Conservation (phyloP, 2,113 vertebrate species). For the Dicentrarchus labrax region DNA sequence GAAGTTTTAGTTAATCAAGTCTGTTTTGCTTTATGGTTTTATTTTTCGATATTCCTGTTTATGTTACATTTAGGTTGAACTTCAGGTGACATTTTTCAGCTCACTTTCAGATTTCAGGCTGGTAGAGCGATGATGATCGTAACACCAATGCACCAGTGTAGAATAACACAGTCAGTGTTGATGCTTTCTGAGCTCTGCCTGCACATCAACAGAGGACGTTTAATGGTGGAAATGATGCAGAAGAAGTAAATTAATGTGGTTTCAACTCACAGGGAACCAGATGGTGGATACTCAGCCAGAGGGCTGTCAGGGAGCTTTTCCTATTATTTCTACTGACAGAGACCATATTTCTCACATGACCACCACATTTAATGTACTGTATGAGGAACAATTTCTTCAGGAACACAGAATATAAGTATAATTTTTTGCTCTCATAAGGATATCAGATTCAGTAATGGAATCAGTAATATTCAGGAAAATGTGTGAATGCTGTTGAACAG, state of each 20-base stretch:
- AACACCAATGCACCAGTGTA: conserved; percentile 13
- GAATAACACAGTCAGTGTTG: background rate
- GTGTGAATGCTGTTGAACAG: background rate
- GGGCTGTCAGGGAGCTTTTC: conserved; percentile 14
- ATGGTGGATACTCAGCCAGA: conserved; percentile 41
- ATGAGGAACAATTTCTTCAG: background rate
- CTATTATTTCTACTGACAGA: conserved; percentile 7
- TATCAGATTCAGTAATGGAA: background rate
- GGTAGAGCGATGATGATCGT: background rate
- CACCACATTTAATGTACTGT: background rate
- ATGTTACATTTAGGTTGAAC: background rate
- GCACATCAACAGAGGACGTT: conserved; percentile 15
- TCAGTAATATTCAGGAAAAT: background rate
- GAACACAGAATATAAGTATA: background rate
- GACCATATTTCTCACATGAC: conserved; percentile 14
- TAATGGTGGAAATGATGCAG: conserved; percentile 55
- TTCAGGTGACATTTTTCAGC: background rate
- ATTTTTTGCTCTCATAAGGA: background rate
- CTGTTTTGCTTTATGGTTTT: background rate
- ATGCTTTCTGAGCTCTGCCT: conserved; percentile 17
- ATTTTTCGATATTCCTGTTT: background rate
- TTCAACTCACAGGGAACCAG: conserved; percentile 52
- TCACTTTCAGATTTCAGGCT: background rate
- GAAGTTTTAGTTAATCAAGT: background rate
- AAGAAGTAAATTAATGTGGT: conserved; percentile 51